A percentile compares a stretch with the other conserved stretches of the same genome.
Evolutionary conservation across 2,113 vertebrate species (phyloP).

Genomic region (Melospiza melodia): DNA sequence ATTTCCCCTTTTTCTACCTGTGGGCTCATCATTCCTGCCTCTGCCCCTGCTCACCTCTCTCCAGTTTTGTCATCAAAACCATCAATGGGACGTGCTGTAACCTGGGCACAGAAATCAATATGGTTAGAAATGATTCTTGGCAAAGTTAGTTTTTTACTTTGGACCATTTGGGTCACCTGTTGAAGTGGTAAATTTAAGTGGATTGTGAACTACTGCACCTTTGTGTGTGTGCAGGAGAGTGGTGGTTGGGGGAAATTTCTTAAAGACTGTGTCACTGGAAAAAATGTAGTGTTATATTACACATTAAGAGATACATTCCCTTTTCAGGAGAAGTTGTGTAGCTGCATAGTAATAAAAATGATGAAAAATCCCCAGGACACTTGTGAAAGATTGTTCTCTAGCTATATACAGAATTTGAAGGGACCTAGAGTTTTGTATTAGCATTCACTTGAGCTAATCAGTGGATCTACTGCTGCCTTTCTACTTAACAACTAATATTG

Average conservation of each 20-base stretch:
- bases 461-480: background rate
- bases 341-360: background rate
- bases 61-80: background rate
- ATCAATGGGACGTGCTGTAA: background rate
- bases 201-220: background rate
- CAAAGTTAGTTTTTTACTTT: background rate
- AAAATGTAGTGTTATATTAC: background rate
- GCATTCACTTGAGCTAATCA: constrained; percentile 17
- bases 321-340: background rate
- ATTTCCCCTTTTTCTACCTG: background rate
- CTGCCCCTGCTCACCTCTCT: background rate
- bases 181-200: background rate
- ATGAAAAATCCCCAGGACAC: background rate
- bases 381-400: background rate
- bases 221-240: background rate
- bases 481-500: background rate
- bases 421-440: background rate
- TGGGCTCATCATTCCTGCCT: background rate
- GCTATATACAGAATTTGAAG: background rate
- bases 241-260: background rate
- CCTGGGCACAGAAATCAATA: background rate
- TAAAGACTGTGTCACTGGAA: background rate
- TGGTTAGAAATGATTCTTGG: background rate
- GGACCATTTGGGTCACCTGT: background rate
- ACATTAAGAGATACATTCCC: background rate